Conservation (phyloP, 2,888 invertebrate genomes). For the Pimpla rufipes region DNA sequence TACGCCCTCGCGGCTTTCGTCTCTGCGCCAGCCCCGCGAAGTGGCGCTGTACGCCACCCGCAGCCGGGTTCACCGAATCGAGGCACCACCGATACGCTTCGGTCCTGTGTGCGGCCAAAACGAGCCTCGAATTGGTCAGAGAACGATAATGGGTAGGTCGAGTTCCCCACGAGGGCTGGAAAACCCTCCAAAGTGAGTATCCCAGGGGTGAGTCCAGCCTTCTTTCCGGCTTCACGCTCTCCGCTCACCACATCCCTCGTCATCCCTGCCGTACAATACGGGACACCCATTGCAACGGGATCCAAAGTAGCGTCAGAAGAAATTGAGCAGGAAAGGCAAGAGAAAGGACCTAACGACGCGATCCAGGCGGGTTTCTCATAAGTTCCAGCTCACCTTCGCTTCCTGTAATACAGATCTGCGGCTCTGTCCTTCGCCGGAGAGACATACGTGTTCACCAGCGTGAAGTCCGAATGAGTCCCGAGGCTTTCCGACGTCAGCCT, state of each 20-base stretch:
- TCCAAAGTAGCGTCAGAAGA: not conserved
- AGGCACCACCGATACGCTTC: constrained; percentile 42
- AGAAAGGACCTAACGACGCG: constrained; percentile 25
- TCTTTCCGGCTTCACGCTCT: constrained; percentile 17
- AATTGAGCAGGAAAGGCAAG: constrained; percentile 5
- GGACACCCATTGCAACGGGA: not conserved
- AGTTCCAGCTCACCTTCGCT: constrained; percentile 28
- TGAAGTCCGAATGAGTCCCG: constrained; percentile 10
- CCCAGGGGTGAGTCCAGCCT: constrained; percentile 10
- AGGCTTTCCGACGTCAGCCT: not conserved
- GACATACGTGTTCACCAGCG: constrained; percentile 21
- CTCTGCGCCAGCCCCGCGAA: too few relatives aligned
- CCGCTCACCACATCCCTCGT: not conserved
- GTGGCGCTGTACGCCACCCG: not conserved
- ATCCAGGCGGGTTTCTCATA: constrained; percentile 38
- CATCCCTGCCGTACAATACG: not conserved
- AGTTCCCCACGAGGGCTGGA: not conserved
- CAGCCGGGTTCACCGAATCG: constrained; percentile 47
- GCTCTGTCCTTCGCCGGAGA: not conserved
- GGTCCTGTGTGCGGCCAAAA: constrained; percentile 68
- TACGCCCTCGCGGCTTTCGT: not conserved
- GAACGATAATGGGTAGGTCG: constrained; percentile 25
- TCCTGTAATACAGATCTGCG: not conserved
- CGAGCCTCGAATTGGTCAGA: constrained; percentile 43
- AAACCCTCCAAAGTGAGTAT: constrained; percentile 7